Evolutionary conservation across 2,888 invertebrate species (phyloP).

Genomic region (Rhimphoctona megacephalus): DNA sequence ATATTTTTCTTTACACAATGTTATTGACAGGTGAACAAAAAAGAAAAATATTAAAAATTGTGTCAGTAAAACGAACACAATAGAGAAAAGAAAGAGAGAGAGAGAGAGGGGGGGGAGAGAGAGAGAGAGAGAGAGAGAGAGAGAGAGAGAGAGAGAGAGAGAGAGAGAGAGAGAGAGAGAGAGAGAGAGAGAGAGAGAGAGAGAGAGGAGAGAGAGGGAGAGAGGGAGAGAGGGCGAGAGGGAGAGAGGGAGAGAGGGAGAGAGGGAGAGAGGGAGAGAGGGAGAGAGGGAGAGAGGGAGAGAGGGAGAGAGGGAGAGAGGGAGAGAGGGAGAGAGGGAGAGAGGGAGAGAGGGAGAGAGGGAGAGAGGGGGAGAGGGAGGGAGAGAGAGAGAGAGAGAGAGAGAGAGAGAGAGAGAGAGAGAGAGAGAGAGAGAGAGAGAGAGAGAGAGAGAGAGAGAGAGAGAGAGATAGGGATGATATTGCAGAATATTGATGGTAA

Average conservation of each 20-base stretch:
- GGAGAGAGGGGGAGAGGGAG: constrained; percentile 17
- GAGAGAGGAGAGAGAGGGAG: background rate
- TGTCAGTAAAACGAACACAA: constrained; percentile 25
- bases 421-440: background rate
- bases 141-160: too few relatives aligned
- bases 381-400: constrained; percentile 19
- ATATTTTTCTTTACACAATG: constrained; percentile 56
- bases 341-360: constrained; percentile 17
- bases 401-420: constrained; percentile 13
- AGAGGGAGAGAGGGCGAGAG: constrained; percentile 1
- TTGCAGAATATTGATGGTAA: constrained; percentile 23
- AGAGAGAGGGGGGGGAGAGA: constrained; percentile 2
- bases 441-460: background rate
- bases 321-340: background rate
- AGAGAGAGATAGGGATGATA: constrained; percentile 25
- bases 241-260: background rate
- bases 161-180: too few relatives aligned
- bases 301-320: background rate
- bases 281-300: constrained; percentile 4
- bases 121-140: constrained; percentile 8
- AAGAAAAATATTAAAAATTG: constrained; percentile 1
- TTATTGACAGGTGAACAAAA: constrained; percentile 62
- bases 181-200: constrained; percentile 1
- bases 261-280: background rate
- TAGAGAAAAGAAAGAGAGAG: constrained; percentile 24